These are phyloP conservation scores for Corella eumyota DNA, from an alignment of 23 tunicate genomes.

Conservation along the genomic window DNA sequence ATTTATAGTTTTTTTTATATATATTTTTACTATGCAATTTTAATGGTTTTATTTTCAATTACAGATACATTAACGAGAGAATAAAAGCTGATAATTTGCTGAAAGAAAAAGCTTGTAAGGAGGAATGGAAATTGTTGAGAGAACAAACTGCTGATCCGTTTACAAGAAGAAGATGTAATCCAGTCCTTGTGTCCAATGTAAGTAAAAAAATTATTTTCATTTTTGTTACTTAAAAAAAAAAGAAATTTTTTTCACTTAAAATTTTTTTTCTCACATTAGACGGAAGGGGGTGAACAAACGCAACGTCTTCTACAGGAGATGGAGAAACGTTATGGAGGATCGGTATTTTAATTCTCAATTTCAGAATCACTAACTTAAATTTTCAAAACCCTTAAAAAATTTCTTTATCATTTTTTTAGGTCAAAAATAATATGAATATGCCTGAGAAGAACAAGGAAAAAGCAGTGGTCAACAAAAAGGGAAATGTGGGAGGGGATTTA, in stretches of 20 bases:
- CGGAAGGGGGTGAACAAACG: conserved; percentile 84
- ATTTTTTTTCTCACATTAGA: no score
- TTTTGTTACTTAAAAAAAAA: no score
- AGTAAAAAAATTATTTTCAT: not conserved
- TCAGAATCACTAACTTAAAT: no score
- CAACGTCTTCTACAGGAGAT: conserved; percentile 73
- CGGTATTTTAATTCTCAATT: conserved; percentile 20
- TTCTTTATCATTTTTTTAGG: not conserved
- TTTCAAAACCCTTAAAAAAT: not conserved
- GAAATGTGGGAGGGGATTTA: conserved; percentile 8
- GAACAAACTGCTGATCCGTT: conserved; percentile 71
- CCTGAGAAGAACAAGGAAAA: not conserved
- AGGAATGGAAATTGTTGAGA: conserved; percentile 65
- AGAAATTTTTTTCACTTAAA: no score
- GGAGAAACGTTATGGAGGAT: conserved; percentile 65
- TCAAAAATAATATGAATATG: no score
- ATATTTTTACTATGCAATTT: no score
- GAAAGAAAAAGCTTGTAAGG: conserved; percentile 82
- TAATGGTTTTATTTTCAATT: no score
- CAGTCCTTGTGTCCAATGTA: conserved; percentile 90
- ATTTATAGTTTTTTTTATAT: no score
- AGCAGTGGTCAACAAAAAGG: not conserved
- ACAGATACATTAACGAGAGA: conserved; percentile 78
- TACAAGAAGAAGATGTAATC: conserved; percentile 82
- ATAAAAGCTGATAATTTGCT: conserved; percentile 70